phyloP scores from a whole-genome alignment of 2,113 vertebrate species.

The Shinisaurus crocodilurus region DNA sequence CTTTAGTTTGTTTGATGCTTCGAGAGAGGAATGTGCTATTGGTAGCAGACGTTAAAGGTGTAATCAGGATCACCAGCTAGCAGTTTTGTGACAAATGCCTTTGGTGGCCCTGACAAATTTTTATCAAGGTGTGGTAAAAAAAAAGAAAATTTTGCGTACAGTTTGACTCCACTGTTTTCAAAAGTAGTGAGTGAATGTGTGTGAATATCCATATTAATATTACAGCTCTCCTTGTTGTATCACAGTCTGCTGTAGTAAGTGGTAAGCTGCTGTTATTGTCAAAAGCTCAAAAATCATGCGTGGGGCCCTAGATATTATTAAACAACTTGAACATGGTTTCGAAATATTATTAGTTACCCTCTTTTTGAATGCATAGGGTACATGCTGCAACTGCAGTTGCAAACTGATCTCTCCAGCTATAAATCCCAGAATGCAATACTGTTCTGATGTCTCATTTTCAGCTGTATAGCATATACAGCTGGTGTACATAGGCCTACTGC shows the following conservation, averaged over 20 bases:
- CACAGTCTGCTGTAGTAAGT: background rate
- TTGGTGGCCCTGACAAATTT: background rate
- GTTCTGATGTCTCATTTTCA: background rate
- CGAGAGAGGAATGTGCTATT: background rate
- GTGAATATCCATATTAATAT: background rate
- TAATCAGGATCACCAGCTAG: background rate
- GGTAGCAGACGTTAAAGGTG: background rate
- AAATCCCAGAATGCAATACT: background rate
- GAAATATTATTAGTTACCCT: background rate
- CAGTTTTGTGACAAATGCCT: background rate
- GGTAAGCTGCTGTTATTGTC: background rate
- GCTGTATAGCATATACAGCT: background rate
- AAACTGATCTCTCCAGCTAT: background rate
- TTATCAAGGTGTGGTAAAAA: background rate
- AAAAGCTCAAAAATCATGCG: background rate
- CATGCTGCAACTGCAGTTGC: background rate
- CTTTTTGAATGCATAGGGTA: background rate
- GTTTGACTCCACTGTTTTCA: background rate
- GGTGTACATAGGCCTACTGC: too few relatives aligned
- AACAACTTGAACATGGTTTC: background rate
- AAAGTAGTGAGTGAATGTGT: background rate
- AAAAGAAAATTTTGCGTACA: background rate
- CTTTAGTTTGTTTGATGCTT: background rate
- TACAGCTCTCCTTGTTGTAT: background rate
- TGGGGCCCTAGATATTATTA: background rate